A percentile compares a stretch with the other conserved stretches of the same genome.
These are phyloP conservation scores for Leptopilina myrica DNA, from an alignment of 2,888 invertebrate species.

Conservation along the genomic window DNA sequence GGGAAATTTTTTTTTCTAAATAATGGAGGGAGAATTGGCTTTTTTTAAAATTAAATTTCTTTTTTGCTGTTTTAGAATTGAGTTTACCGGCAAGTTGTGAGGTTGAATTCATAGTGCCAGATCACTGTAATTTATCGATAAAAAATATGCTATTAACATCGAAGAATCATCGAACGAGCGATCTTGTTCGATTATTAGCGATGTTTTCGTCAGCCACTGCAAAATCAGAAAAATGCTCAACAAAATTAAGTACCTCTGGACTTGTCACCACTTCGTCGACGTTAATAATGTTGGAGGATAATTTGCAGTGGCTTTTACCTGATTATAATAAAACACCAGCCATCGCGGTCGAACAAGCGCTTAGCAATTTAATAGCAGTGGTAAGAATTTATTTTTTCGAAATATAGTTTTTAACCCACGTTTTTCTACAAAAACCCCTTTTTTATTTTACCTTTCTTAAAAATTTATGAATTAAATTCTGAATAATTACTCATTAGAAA, in stretches of 20 bases:
- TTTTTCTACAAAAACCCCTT: no score
- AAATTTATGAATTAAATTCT: no score
- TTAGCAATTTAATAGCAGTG: slow-evolving; percentile 79
- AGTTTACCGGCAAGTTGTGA: slow-evolving; percentile 76
- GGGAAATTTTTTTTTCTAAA: no score
- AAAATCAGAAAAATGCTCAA: slow-evolving; percentile 64
- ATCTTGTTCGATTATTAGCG: slow-evolving; percentile 73
- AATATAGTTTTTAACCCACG: background rate
- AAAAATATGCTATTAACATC: slow-evolving; percentile 65
- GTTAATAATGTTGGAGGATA: slow-evolving; percentile 76
- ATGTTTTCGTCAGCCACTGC: slow-evolving; percentile 76
- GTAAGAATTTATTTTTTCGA: slow-evolving; percentile 66
- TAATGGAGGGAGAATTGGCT: no score
- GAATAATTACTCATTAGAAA: background rate
- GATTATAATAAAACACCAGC: slow-evolving; percentile 66
- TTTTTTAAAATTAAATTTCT: background rate
- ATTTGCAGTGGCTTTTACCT: slow-evolving; percentile 77
- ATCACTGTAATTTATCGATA: slow-evolving; percentile 67
- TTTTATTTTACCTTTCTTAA: no score
- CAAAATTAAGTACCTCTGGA: slow-evolving; percentile 63
- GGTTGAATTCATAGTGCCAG: slow-evolving; percentile 72
- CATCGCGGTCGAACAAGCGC: slow-evolving; percentile 75
- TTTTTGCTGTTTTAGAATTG: slow-evolving; percentile 67
- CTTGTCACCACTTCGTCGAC: slow-evolving; percentile 72
- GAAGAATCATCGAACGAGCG: slow-evolving; percentile 70